These are phyloP conservation scores for Macropus fuliginosus DNA, from an alignment of 2,797 vertebrate genomes.

Conservation along the genomic window DNA sequence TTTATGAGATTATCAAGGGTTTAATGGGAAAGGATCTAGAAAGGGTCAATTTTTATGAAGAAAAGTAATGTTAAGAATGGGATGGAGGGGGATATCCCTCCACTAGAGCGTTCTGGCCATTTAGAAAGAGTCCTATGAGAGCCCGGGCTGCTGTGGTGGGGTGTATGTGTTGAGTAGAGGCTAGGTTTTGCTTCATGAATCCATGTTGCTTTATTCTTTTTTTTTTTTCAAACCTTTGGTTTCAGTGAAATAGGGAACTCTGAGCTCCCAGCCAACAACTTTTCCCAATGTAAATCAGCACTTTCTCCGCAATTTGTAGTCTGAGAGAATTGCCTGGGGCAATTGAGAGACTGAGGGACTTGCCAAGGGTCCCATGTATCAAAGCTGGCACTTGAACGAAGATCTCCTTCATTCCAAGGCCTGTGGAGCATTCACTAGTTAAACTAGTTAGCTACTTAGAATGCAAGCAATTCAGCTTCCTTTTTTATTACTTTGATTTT, in stretches of 20 bases:
- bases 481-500: background rate
- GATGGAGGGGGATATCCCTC: background rate
- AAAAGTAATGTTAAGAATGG: background rate
- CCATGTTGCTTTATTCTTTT: background rate
- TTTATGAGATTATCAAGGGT: background rate
- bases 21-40: background rate
- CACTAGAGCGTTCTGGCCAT: fast-evolving
- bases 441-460: background rate
- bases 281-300: background rate
- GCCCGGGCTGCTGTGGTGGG: fast-evolving
- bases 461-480: background rate
- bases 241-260: background rate
- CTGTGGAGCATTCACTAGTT: background rate
- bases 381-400: background rate
- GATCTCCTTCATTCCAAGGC: background rate
- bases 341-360: background rate
- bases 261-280: background rate
- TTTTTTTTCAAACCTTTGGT: background rate
- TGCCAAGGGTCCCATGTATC: background rate
- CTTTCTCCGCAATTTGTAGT: background rate
- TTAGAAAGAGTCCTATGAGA: background rate
- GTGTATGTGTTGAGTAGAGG: background rate
- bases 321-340: background rate
- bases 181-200: background rate
- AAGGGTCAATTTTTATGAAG: background rate